Conservation (phyloP, 2,888 invertebrate species). For the Sinopyrophorus schimmeli region DNA sequence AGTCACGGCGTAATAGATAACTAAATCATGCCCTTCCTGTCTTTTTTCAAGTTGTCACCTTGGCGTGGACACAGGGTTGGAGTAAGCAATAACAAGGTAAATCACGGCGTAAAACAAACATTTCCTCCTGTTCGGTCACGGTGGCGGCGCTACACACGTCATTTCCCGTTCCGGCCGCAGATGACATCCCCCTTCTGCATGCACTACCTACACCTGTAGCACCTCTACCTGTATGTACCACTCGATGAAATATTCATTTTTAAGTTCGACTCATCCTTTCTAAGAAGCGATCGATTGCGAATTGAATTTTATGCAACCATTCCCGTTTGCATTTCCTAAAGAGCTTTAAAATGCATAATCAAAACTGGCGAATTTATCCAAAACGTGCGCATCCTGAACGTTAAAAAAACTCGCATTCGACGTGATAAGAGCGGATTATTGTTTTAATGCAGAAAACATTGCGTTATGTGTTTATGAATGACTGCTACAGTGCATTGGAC, state of each 20-base stretch:
- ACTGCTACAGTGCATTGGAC: constrained; percentile 35
- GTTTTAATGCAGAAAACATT: too few species aligned
- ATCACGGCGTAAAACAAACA: constrained; percentile 48
- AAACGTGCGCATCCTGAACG: too few species aligned
- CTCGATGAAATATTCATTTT: too few species aligned
- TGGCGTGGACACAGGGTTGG: constrained; percentile 18
- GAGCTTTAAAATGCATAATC: too few species aligned
- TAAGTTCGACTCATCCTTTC: too few species aligned
- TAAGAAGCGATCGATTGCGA: too few species aligned
- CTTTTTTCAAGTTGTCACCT: constrained; percentile 17
- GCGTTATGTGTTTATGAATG: constrained; percentile 34
- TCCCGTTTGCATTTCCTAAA: too few species aligned
- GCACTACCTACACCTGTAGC: constrained; percentile 21
- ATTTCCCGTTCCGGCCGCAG: constrained; percentile 50
- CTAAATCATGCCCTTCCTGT: constrained; percentile 13
- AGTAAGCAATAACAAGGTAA: constrained; percentile 39
- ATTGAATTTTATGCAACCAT: too few species aligned
- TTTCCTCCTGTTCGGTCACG: constrained; percentile 49
- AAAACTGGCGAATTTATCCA: too few species aligned
- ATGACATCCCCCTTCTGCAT: constrained; percentile 33
- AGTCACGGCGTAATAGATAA: not conserved
- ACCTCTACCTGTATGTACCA: too few species aligned
- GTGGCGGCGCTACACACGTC: constrained; percentile 49
- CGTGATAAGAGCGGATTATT: too few species aligned
- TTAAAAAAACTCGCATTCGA: too few species aligned